A percentile compares a stretch with the other conserved stretches of the same genome.
These are phyloP conservation scores for Clunio marinus DNA, from an alignment of 2,888 invertebrate genomes.

Conservation along the genomic window DNA sequence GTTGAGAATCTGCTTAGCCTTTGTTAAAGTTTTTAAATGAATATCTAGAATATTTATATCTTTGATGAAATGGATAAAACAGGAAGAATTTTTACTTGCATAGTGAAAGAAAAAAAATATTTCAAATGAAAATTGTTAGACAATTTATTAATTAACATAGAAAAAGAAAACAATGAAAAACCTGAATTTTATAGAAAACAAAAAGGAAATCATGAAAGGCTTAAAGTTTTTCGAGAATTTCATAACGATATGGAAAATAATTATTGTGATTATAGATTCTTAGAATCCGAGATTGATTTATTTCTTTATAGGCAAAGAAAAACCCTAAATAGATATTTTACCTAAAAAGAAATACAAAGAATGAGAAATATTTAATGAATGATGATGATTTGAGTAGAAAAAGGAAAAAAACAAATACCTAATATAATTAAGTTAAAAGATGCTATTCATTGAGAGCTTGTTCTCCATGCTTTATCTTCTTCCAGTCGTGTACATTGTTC, in stretches of 20 bases:
- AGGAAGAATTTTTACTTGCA: constrained; percentile 15
- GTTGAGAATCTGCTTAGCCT: constrained; percentile 22
- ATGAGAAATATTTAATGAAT: constrained; percentile 19
- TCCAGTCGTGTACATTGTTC: neutral
- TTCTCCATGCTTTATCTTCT: neutral
- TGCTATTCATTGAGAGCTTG: neutral
- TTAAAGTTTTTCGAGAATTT: neutral
- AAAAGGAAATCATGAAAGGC: too few species aligned
- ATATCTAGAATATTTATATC: too few species aligned
- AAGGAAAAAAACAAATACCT: neutral
- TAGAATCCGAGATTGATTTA: constrained; percentile 6
- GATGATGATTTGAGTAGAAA: constrained; percentile 26
- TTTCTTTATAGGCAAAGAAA: neutral
- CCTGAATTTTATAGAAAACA: constrained; percentile 6
- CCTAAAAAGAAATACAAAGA: too few species aligned
- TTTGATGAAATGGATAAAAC: neutral
- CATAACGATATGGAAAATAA: neutral
- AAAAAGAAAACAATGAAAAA: neutral
- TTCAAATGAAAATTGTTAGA: constrained; percentile 2
- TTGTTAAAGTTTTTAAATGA: constrained; percentile 36
- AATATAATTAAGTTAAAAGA: too few species aligned
- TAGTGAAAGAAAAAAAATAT: neutral
- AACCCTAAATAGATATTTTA: too few species aligned
- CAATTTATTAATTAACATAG: too few species aligned
- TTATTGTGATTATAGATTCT: constrained; percentile 17